These are phyloP conservation scores for Drosophila watanabei DNA, from an alignment of 1,140 invertebrate species.

Conservation along the genomic window DNA sequence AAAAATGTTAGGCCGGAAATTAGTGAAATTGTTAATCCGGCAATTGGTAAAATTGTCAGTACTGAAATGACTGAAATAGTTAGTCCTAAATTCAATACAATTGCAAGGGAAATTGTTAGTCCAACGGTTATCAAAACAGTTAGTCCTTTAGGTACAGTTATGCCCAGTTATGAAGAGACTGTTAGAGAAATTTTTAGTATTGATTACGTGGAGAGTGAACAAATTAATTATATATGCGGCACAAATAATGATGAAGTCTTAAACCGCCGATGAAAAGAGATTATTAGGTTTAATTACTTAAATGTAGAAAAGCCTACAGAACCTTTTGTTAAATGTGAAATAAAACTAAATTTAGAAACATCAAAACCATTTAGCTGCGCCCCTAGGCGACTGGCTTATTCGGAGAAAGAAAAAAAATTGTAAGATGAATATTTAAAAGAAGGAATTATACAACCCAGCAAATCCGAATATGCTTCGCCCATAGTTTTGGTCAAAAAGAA, in stretches of 20 bases:
- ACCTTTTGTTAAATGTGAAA: neutral
- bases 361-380: neutral
- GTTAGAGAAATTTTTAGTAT: neutral
- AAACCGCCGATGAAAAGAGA: too few species aligned
- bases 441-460: too few species aligned
- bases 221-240: too few species aligned
- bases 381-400: neutral
- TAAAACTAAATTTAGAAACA: neutral
- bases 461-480: too few species aligned
- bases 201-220: too few species aligned
- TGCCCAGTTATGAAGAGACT: neutral
- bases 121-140: neutral
- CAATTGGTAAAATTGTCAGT: too few species aligned
- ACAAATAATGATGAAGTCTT: too few species aligned
- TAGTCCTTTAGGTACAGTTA: too few species aligned
- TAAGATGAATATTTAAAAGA: slow-evolving; percentile 24
- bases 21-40: too few species aligned
- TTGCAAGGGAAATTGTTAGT: neutral
- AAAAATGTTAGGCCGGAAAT: too few species aligned
- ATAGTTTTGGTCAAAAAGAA: neutral
- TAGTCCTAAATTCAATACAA: neutral
- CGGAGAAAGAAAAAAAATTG: neutral
- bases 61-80: neutral
- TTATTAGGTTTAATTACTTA: neutral
- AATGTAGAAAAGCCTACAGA: neutral